Evolutionary conservation across 2,888 invertebrate genomes (phyloP).

Genomic region (Thyatira batis): DNA sequence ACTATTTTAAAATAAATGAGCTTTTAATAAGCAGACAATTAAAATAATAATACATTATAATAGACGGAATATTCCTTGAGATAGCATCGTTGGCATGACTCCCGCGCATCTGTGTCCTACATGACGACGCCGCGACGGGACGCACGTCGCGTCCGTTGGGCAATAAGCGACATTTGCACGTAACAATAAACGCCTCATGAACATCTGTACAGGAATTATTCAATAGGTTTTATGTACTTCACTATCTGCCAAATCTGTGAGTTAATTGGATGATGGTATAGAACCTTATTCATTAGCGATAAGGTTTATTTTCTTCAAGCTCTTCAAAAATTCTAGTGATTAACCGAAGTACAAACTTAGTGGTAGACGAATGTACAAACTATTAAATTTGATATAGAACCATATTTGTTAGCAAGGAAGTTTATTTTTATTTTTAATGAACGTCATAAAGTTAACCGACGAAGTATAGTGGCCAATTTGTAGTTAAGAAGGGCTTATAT

Average conservation of each 20-base stretch:
- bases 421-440: too few species aligned
- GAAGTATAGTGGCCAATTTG: too few species aligned
- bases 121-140: background rate
- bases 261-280: too few species aligned
- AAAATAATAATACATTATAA: background rate
- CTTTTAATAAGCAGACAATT: background rate
- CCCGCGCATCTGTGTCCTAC: conserved; percentile 7
- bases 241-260: too few species aligned
- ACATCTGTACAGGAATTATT: conserved; percentile 1
- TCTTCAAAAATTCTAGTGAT: too few species aligned
- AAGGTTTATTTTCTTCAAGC: too few species aligned
- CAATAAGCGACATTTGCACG: background rate
- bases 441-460: too few species aligned
- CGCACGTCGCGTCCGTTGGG: background rate
- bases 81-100: conserved; percentile 12
- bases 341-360: too few species aligned
- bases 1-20: background rate
- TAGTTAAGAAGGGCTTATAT: too few species aligned
- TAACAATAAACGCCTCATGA: conserved; percentile 1
- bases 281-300: too few species aligned
- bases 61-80: background rate
- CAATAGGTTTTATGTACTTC: too few species aligned
- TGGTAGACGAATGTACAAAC: background rate
- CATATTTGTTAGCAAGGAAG: too few species aligned
- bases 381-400: conserved; percentile 1